A percentile compares a stretch with the other conserved stretches of the same genome.
Conservation (phyloP, 1,140 invertebrate species). For the Hermetia illucens region DNA sequence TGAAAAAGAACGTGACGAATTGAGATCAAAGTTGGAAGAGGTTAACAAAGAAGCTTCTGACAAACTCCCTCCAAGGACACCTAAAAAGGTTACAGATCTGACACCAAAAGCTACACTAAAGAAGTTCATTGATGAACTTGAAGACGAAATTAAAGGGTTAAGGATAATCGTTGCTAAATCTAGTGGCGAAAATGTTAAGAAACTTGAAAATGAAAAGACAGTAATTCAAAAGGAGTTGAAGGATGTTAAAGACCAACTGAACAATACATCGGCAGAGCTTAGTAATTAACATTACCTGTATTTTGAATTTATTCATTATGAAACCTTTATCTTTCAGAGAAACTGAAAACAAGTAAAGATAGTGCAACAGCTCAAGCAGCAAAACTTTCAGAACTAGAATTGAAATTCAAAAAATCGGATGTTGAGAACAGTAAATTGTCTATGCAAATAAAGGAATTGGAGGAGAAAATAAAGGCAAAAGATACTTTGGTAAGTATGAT, state of each 20-base stretch:
- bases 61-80: slow-evolving; percentile 18
- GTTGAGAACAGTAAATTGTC: slow-evolving; percentile 20
- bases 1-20: slow-evolving; percentile 19
- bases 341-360: not conserved
- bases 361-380: not conserved
- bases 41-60: slow-evolving; percentile 19
- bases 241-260: slow-evolving; percentile 18
- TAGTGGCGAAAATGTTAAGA: slow-evolving; percentile 16
- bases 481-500: slow-evolving; percentile 16
- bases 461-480: slow-evolving; percentile 26
- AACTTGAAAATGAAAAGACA: slow-evolving; percentile 18
- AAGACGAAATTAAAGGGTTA: slow-evolving; percentile 27
- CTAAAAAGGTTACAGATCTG: slow-evolving; percentile 23
- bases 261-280: slow-evolving; percentile 19
- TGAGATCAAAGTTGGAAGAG: slow-evolving; percentile 17
- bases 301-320: not conserved
- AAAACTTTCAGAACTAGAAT: slow-evolving; percentile 16
- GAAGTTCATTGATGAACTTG: slow-evolving; percentile 28
- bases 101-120: slow-evolving; percentile 27
- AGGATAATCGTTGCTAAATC: slow-evolving; percentile 17
- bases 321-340: not conserved
- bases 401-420: slow-evolving; percentile 21
- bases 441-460: slow-evolving; percentile 21
- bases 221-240: slow-evolving; percentile 19
- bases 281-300: slow-evolving; percentile 7